Conservation (phyloP, 1,140 invertebrate species). For the Lepidostoma basale region DNA sequence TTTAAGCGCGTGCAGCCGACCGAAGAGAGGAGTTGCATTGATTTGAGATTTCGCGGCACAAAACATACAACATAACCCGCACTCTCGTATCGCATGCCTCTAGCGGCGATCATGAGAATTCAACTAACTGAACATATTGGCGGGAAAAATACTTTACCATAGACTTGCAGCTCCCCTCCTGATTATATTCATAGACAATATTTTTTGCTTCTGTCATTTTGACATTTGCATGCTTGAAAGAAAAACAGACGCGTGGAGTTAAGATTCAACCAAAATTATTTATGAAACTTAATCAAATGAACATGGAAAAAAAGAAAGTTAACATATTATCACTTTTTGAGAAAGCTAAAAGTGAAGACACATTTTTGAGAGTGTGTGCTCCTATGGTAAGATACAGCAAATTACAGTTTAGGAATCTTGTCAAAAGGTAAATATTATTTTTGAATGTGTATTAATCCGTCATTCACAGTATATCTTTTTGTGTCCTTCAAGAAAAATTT, state of each 20-base stretch:
- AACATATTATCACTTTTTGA: slow-evolving; percentile 70
- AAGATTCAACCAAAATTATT: background rate
- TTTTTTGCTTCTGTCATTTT: background rate
- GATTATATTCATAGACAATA: background rate
- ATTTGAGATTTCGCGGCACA: slow-evolving; percentile 22
- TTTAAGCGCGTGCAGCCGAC: slow-evolving; percentile 7
- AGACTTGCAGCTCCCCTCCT: background rate
- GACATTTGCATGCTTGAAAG: background rate
- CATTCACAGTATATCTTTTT: too few relatives aligned
- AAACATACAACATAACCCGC: background rate
- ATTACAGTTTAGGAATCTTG: slow-evolving; percentile 82
- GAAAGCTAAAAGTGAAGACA: slow-evolving; percentile 57
- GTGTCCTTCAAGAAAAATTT: too few relatives aligned
- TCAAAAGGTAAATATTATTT: slow-evolving; percentile 64
- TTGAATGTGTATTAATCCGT: too few relatives aligned
- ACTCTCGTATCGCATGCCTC: background rate
- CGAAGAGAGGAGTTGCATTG: slow-evolving; percentile 1
- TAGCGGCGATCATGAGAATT: background rate
- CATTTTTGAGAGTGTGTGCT: slow-evolving; percentile 81
- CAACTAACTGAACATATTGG: background rate
- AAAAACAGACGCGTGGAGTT: background rate
- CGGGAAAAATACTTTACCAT: too few relatives aligned
- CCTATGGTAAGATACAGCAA: slow-evolving; percentile 97
- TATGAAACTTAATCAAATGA: background rate
- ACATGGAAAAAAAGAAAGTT: slow-evolving; percentile 49